These are phyloP conservation scores for Thalassophryne amazonica DNA, from an alignment of 2,797 vertebrate species.

Conservation along the genomic window DNA sequence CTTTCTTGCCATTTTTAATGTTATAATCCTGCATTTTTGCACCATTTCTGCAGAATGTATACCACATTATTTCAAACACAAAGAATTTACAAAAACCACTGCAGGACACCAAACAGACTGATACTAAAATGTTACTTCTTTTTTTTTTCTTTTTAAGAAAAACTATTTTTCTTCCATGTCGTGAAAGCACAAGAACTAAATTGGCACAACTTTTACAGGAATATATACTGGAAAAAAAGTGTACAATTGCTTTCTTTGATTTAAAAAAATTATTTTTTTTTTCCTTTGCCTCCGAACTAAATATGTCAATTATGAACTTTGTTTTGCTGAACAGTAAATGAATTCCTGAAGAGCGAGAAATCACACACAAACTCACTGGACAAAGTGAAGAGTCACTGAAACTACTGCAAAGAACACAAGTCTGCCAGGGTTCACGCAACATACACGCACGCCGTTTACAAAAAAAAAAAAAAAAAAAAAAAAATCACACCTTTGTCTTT, in stretches of 20 bases:
- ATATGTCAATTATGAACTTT: constrained; percentile 42
- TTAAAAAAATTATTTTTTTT: too few species aligned
- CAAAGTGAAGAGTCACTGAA: constrained; percentile 61
- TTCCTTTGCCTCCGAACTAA: constrained; percentile 38
- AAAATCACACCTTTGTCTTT: constrained; percentile 41
- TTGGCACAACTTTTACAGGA: constrained; percentile 36
- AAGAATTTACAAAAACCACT: constrained; percentile 68
- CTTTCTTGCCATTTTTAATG: constrained; percentile 8
- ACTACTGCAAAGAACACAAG: constrained; percentile 57
- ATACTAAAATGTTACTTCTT: constrained; percentile 66
- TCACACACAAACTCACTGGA: constrained; percentile 58
- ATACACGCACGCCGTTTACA: constrained; percentile 46
- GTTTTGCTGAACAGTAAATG: constrained; percentile 62
- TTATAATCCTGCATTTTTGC: constrained; percentile 41
- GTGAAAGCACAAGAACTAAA: constrained; percentile 62
- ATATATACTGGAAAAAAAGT: constrained; percentile 44
- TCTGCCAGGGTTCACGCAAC: constrained; percentile 47
- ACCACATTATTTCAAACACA: constrained; percentile 54
- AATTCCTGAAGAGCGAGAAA: constrained; percentile 62
- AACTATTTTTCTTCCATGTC: constrained; percentile 41
- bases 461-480: too few species aligned
- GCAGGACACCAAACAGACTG: constrained; percentile 67
- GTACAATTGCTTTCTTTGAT: constrained; percentile 48
- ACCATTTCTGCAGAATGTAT: constrained; percentile 49
- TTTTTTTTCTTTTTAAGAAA: constrained; percentile 36